Evolutionary conservation across 2,113 vertebrate genomes (phyloP).

Genomic region (Periophthalmodon schlosseri): DNA sequence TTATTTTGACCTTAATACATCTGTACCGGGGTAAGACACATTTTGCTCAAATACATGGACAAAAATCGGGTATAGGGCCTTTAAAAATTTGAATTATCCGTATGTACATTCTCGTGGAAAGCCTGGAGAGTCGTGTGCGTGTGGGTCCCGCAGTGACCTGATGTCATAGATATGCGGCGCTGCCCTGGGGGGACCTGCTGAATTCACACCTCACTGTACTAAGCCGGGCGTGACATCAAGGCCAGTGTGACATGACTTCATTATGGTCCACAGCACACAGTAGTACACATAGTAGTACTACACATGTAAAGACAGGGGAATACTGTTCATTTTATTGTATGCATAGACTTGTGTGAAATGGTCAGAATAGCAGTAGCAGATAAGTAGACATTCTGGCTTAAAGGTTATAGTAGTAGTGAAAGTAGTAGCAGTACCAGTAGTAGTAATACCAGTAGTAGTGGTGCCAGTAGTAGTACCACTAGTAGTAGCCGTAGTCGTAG

Average conservation of each 20-base stretch:
- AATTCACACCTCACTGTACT: constrained; percentile 64
- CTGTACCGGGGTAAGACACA: too few relatives aligned
- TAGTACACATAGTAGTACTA: neutral
- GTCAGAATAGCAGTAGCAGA: too few relatives aligned
- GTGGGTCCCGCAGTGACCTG: constrained; percentile 48
- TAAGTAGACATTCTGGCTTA: too few relatives aligned
- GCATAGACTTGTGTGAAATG: too few relatives aligned
- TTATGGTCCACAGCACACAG: constrained; percentile 25
- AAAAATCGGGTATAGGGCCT: too few relatives aligned
- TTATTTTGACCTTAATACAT: too few relatives aligned
- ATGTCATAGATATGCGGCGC: constrained; percentile 70
- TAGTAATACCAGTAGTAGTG: too few relatives aligned
- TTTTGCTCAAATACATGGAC: too few relatives aligned
- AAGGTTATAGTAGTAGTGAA: too few relatives aligned
- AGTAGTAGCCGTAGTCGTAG: neutral
- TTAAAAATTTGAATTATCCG: neutral
- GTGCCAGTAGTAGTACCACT: neutral
- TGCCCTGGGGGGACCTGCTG: constrained; percentile 54
- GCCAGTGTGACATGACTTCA: constrained; percentile 47
- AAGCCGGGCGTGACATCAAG: constrained; percentile 46
- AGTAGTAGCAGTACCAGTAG: too few relatives aligned
- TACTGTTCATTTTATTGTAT: neutral
- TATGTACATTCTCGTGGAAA: constrained; percentile 32
- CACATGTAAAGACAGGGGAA: neutral
- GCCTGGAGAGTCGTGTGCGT: constrained; percentile 25